phyloP scores from a whole-genome alignment of 2,797 vertebrate species.

The Ispidina lecontei region DNA sequence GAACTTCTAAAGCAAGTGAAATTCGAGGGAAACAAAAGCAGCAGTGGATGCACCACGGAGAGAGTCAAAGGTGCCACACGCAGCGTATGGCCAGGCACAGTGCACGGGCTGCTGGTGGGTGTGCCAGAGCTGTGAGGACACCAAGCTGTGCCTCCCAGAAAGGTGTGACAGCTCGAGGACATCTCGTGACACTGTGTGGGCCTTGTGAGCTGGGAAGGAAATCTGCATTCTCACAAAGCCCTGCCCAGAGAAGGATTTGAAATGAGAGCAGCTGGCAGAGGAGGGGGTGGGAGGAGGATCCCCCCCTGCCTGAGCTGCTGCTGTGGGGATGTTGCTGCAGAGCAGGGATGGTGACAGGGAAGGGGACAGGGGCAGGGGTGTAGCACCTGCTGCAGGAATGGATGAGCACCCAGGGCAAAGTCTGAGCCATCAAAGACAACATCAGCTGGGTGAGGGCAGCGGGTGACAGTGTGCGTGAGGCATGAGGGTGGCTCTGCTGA shows the following conservation, averaged over 20 bases:
- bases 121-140: not conserved
- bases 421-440: not conserved
- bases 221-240: not conserved
- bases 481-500: too few relatives aligned
- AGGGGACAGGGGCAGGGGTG: fast-evolving
- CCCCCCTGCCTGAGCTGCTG: not conserved
- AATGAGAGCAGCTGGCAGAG: not conserved
- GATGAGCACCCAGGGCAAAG: not conserved
- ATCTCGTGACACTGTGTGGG: not conserved
- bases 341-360: too few relatives aligned
- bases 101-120: not conserved
- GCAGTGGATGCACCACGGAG: fast-evolving
- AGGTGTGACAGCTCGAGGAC: not conserved
- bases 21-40: not conserved
- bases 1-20: not conserved
- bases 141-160: not conserved
- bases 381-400: fast-evolving
- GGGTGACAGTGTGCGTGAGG: too few relatives aligned
- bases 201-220: not conserved
- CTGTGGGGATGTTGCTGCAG: not conserved
- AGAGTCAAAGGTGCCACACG: not conserved
- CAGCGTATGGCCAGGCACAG: not conserved
- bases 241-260: not conserved
- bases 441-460: not conserved
- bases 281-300: not conserved